Evolutionary conservation across 2,888 invertebrate species (phyloP).

Genomic region (Meteorus colon): DNA sequence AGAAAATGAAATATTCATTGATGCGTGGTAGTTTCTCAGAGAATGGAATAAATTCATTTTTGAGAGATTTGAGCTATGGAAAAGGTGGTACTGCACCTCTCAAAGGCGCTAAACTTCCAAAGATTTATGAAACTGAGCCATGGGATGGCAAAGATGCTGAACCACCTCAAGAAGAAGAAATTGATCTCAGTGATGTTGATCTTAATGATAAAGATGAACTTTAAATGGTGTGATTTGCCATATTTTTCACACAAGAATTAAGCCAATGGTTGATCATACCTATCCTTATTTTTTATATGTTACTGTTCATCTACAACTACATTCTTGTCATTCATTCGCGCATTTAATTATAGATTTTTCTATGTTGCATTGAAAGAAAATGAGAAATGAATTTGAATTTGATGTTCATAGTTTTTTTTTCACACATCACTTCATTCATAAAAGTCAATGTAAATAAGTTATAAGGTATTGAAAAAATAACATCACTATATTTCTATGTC

Average conservation of each 20-base stretch:
- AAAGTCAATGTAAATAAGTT: neutral
- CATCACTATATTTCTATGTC: neutral
- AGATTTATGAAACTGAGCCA: slow-evolving; percentile 79
- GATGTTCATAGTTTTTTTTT: neutral
- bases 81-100: slow-evolving; percentile 93
- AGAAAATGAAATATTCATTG: slow-evolving; percentile 97
- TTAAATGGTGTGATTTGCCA: slow-evolving; percentile 70
- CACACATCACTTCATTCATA: neutral
- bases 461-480: neutral
- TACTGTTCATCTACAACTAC: neutral
- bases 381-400: neutral
- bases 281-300: neutral
- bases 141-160: slow-evolving; percentile 98
- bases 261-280: neutral
- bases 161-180: slow-evolving; percentile 89
- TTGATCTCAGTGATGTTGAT: slow-evolving; percentile 92
- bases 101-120: slow-evolving; percentile 86
- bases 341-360: neutral
- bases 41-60: slow-evolving; percentile 96
- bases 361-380: neutral
- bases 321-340: neutral
- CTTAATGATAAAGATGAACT: slow-evolving; percentile 87
- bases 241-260: slow-evolving; percentile 13
- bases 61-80: slow-evolving; percentile 94
- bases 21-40: slow-evolving; percentile 95